Conservation (phyloP, 2,888 invertebrate species). For the Lagria hirta region DNA sequence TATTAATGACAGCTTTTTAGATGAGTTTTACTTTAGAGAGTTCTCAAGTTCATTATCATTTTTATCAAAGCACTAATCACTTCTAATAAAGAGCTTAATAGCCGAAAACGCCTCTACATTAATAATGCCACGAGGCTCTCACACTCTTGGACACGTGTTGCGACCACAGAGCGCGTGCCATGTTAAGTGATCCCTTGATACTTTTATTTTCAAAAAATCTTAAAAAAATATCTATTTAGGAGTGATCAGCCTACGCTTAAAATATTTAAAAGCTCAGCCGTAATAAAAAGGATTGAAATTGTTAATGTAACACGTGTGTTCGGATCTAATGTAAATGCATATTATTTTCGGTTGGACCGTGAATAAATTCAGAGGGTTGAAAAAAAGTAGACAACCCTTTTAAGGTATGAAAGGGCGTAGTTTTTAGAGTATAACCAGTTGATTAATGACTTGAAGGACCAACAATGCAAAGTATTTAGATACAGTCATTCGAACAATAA, state of each 20-base stretch:
- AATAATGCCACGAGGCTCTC: conserved; percentile 15
- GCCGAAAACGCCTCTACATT: conserved; percentile 16
- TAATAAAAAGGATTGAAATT: conserved; percentile 11
- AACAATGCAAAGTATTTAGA: too few species aligned
- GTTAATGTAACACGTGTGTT: conserved; percentile 19
- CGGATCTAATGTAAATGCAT: conserved; percentile 21
- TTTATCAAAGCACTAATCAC: background rate
- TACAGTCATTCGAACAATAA: too few species aligned
- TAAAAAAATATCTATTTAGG: conserved; percentile 6
- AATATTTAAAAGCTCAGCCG: conserved; percentile 17
- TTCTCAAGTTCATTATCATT: conserved; percentile 5
- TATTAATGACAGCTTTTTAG: too few species aligned
- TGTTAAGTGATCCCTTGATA: conserved; percentile 14
- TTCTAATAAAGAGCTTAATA: conserved; percentile 13
- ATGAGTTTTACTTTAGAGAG: too few species aligned
- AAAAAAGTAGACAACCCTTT: conserved; percentile 34
- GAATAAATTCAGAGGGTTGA: conserved; percentile 19
- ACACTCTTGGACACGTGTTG: conserved; percentile 19
- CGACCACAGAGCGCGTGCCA: conserved; percentile 15
- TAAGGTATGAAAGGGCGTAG: conserved; percentile 36
- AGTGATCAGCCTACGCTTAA: conserved; percentile 11
- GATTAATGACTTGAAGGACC: too few species aligned
- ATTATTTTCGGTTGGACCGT: conserved; percentile 29
- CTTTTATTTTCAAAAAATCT: conserved; percentile 3
- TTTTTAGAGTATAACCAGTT: conserved; percentile 32